These are phyloP conservation scores for Scaptomyza montana DNA, from an alignment of 1,140 invertebrate genomes.

Conservation along the genomic window DNA sequence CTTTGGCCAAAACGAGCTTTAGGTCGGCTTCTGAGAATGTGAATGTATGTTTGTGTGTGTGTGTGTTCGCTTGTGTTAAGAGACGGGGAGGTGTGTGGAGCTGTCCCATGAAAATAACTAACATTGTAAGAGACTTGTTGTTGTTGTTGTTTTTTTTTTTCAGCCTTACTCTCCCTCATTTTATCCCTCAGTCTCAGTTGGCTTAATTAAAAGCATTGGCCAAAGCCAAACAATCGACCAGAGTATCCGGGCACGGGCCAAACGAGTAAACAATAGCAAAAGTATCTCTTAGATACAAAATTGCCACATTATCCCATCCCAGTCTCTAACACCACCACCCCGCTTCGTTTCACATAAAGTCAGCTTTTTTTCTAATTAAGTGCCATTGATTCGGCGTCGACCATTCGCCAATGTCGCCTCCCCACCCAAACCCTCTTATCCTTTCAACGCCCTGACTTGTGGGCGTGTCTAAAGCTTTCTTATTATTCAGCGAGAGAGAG, in stretches of 20 bases:
- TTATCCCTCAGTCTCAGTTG: slow-evolving; percentile 1
- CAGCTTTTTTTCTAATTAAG: slow-evolving; percentile 75
- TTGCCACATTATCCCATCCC: slow-evolving; percentile 36
- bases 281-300: slow-evolving; percentile 47
- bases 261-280: slow-evolving; percentile 44
- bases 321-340: neutral
- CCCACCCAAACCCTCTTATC: neutral
- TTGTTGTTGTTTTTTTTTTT: slow-evolving; percentile 1
- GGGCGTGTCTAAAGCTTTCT: slow-evolving; percentile 48
- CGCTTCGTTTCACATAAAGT: neutral
- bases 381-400: slow-evolving; percentile 66
- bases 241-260: slow-evolving; percentile 34
- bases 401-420: neutral
- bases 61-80: neutral
- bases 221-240: slow-evolving; percentile 49
- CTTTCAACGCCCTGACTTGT: neutral
- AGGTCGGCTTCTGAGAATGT: neutral
- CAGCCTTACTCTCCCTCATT: neutral
- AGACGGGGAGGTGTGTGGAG: neutral
- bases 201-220: slow-evolving; percentile 73
- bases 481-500: slow-evolving; percentile 6
- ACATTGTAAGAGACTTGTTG: slow-evolving; percentile 36
- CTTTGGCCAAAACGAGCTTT: slow-evolving; percentile 32
- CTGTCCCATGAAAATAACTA: slow-evolving; percentile 60
- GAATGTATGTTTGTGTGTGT: neutral